Conservation (phyloP, 2,888 invertebrate species). For the Noctua fimbriata region DNA sequence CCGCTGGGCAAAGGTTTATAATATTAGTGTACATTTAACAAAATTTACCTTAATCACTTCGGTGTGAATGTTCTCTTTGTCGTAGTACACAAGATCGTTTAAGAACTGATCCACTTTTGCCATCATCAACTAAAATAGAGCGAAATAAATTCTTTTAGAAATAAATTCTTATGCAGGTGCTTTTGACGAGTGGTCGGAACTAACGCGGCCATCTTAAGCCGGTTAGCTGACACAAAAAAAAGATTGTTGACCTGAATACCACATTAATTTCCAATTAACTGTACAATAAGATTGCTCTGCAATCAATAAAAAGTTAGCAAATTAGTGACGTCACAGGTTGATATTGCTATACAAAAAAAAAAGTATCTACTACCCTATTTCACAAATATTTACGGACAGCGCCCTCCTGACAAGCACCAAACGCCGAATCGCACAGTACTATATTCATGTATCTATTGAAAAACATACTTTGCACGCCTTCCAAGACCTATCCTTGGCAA, state of each 20-base stretch:
- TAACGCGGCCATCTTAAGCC: background rate
- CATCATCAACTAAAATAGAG: constrained; percentile 93
- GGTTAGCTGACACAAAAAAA: background rate
- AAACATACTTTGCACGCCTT: constrained; percentile 94
- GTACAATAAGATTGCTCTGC: background rate
- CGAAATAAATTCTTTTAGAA: constrained; percentile 10
- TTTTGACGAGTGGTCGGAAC: background rate
- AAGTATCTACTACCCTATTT: background rate
- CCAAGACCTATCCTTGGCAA: constrained; percentile 98
- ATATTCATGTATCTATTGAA: background rate
- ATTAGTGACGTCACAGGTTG: background rate
- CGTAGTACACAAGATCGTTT: constrained; percentile 95
- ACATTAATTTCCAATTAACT: background rate
- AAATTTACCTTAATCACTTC: constrained; percentile 94
- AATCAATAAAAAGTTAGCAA: background rate
- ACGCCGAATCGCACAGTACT: background rate
- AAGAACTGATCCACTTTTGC: constrained; percentile 97
- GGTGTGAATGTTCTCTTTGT: constrained; percentile 98
- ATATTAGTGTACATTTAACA: background rate
- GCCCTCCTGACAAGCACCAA: background rate
- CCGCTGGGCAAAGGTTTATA: background rate
- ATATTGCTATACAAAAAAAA: background rate
- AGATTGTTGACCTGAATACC: background rate
- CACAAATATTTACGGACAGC: background rate
- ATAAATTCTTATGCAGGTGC: background rate